Base-by-base conservation (phyloP, 2,888 invertebrate species). In the Carcina quercana region DNA sequence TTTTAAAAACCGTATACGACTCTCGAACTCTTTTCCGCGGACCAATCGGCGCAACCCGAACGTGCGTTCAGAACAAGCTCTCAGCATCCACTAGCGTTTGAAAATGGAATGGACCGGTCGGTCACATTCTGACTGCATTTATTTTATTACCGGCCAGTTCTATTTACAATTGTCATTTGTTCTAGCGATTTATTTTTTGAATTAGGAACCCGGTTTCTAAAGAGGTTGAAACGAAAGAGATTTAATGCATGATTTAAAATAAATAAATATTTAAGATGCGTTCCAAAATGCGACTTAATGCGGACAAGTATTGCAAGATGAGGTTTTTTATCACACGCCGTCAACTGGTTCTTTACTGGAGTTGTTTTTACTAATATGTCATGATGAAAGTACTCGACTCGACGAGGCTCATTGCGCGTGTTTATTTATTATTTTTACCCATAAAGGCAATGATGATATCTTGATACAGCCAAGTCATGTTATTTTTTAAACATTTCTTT, bases 61-160 rank as follows among this genome's bases (percentile, higher is more conserved):
- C 62, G 65, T 58, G 47, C 61, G 59, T 31, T 31, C 53, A 32
- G 30, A 30, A 12, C 56, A 39, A 40, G 40, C 26, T 40, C 60
- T 21, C 66, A 66, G 66, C 63, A 55, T 66, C 66, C 59, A 68
- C 68, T 66, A 46, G 38, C 40, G 47, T 43, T 50, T 41, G 45
- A 47, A 45, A 44, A 45, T 43, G 40, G 42, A 42, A 42, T 50
- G 50, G 50, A 48, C 46, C 47, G 43, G 42, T 34, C n/a, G n/a
- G n/a, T 24, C 38, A 37, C 45, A 40, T 41, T 39, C 31, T 34
- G 37, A 22, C 25, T 29, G 31, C 34, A 34, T 32, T 34, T 37
- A 32, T 24, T 38, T 37, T 28, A 32, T 32, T 30, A 22, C 32
- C 19, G 30, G 32, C 34, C 35, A 36, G 30, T 38, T 25, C 20